Evolutionary conservation across 2,888 invertebrate genomes (phyloP).

Genomic region (Heliconius erato): DNA sequence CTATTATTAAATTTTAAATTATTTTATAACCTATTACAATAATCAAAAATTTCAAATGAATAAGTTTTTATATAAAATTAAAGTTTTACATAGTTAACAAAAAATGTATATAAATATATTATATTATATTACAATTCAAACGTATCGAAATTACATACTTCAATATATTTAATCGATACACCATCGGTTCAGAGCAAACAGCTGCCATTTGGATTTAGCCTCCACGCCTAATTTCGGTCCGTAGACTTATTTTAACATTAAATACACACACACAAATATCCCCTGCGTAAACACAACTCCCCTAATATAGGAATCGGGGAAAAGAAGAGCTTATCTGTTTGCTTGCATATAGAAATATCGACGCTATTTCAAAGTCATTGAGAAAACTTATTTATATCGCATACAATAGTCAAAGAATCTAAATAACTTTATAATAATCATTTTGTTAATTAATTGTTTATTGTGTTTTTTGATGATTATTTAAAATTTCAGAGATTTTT

Average conservation of each 20-base stretch:
- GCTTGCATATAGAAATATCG: slow-evolving; percentile 56
- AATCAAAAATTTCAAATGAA: background rate
- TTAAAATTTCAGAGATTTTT: background rate
- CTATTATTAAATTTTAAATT: too few relatives aligned
- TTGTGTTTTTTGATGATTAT: background rate
- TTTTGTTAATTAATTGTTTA: background rate
- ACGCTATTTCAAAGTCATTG: slow-evolving; percentile 58
- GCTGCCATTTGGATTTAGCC: slow-evolving; percentile 83
- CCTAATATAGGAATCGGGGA: slow-evolving; percentile 73
- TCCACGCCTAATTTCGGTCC: slow-evolving; percentile 84
- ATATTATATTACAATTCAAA: background rate
- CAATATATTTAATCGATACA: slow-evolving; percentile 55
- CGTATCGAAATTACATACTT: slow-evolving; percentile 19
- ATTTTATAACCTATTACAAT: too few relatives aligned
- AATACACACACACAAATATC: slow-evolving; percentile 83
- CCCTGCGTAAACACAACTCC: slow-evolving; percentile 83
- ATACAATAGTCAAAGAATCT: background rate
- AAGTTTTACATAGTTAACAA: background rate
- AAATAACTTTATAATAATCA: background rate
- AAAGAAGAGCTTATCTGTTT: slow-evolving; percentile 67
- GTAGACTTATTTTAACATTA: slow-evolving; percentile 85
- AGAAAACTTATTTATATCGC: slow-evolving; percentile 47
- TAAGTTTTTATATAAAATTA: background rate
- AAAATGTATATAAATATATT: background rate
- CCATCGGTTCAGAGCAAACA: slow-evolving; percentile 67